Evolutionary conservation across 2,888 invertebrate species (phyloP).

Genomic region (Hyposoter dolosus): DNA sequence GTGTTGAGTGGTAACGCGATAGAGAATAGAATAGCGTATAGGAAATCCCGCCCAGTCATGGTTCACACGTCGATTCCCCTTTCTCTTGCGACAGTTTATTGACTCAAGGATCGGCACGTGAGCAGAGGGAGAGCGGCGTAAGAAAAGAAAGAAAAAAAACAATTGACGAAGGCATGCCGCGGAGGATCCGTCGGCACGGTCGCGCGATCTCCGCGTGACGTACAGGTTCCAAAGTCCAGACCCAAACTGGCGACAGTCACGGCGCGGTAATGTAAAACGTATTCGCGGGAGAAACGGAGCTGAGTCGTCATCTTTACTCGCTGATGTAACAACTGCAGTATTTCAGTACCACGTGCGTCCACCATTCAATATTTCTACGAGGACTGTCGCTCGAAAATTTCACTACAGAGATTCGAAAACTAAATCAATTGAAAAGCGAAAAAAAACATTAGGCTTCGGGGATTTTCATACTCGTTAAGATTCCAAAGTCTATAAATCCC

Average conservation of each 20-base stretch:
- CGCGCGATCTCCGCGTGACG: slow-evolving; percentile 55
- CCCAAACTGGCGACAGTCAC: slow-evolving; percentile 37
- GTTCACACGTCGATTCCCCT: slow-evolving; percentile 33
- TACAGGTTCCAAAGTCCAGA: slow-evolving; percentile 54
- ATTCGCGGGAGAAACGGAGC: slow-evolving; percentile 16
- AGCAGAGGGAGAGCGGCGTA: slow-evolving; percentile 14
- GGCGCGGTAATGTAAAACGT: slow-evolving; percentile 6
- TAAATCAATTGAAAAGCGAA: not conserved
- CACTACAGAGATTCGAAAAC: not conserved
- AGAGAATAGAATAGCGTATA: not conserved
- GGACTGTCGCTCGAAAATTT: not conserved
- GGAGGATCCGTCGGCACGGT: slow-evolving; percentile 51
- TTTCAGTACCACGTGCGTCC: slow-evolving; percentile 21
- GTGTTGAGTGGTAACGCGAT: not conserved
- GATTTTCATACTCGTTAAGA: not conserved
- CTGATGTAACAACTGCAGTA: slow-evolving; percentile 54
- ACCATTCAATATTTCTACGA: not conserved
- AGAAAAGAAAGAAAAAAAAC: not conserved
- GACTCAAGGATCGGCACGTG: slow-evolving; percentile 37
- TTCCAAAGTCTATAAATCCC: not conserved
- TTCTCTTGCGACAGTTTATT: slow-evolving; percentile 35
- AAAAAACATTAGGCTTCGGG: not conserved
- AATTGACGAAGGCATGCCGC: not conserved
- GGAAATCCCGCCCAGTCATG: slow-evolving; percentile 47
- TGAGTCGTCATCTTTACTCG: slow-evolving; percentile 35